Evolutionary conservation across 2,113 vertebrate genomes (phyloP).

Genomic region (Ictalurus furcatus): DNA sequence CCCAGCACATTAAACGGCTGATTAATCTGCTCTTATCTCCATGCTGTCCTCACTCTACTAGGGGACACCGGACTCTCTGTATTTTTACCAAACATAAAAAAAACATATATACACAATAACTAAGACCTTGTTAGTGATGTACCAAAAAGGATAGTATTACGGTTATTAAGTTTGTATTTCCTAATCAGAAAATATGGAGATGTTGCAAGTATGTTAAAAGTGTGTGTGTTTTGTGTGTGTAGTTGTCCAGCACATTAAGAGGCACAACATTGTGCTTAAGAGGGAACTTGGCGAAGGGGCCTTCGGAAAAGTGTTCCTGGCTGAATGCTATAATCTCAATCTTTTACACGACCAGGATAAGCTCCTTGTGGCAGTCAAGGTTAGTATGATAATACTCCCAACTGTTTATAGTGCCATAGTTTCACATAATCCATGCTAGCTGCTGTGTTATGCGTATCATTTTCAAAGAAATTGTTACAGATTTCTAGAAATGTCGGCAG

Average conservation of each 20-base stretch:
- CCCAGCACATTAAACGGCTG: constrained; percentile 39
- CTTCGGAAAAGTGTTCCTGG: constrained; percentile 97
- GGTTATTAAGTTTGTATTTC: background rate
- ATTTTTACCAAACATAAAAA: background rate
- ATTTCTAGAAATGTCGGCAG: background rate
- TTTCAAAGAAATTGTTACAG: background rate
- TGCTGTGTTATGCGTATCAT: background rate
- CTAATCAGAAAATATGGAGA: background rate
- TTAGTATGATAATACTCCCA: constrained; percentile 55
- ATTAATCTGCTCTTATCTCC: constrained; percentile 48
- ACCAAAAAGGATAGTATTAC: background rate
- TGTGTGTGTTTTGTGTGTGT: constrained; percentile 49
- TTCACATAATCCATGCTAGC: background rate
- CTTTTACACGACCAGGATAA: constrained; percentile 92
- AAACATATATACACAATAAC: background rate
- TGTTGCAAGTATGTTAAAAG: background rate
- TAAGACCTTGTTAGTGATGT: background rate
- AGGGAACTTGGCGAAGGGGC: constrained; percentile 97
- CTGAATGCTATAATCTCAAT: constrained; percentile 97
- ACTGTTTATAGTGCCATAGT: background rate
- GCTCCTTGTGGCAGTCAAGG: constrained; percentile 98
- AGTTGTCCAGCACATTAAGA: constrained; percentile 99
- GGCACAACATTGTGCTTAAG: constrained; percentile 97
- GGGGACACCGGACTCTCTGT: constrained; percentile 9
- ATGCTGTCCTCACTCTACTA: constrained; percentile 51